Base-by-base conservation (phyloP, 2,113 vertebrate genomes). In the Paedocypris sp. region DNA sequence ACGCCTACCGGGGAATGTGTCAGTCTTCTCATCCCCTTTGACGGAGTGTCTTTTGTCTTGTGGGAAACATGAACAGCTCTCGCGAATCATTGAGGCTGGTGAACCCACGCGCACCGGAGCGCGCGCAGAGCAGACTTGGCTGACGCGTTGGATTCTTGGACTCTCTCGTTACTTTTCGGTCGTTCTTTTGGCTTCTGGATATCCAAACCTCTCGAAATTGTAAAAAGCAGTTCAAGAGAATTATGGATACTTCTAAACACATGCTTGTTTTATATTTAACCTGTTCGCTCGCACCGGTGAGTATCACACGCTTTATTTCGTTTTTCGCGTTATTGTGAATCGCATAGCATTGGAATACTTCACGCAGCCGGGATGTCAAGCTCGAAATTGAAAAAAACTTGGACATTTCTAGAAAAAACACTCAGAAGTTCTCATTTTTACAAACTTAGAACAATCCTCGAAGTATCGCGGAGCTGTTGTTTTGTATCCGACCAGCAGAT, bases 201-300 rank as follows among this genome's bases (percentile, higher is more conserved):
- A 22, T 23, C 39, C 13, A 1, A 28, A 5, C 19, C n/a, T 28
- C n/a, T n/a, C n/a, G n/a, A n/a, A n/a, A n/a, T n/a, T n/a, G n/a
- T n/a, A n/a, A n/a, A n/a, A n/a, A 36, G 35, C 16, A 18, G 4
- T 4, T 3, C 6, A 41, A 10, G 16, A 19, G 10, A 19, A 10
- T 9, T 1, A 66, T 66, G 68, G 36, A 50, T 3, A 9, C 26
- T 23, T 12, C 25, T 8, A 49, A 56, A 35, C 32, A 7, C 29
- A 15, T 20, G 50, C 33, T 70, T 6, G 16, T 57, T 31, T 41
- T 70, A 26, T 42, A 7, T 4, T 22, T 66, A 10, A 57, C 36
- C 13, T 70, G 62, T 32, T 50, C 38, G 3, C 20, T 65, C n/a
- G 56, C 54, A 69, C 68, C 62, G 38, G 68, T 70, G 57, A 66